A percentile compares a stretch with the other conserved stretches of the same genome.
These are phyloP conservation scores for Gavia stellata DNA, from an alignment of 2,113 vertebrate species.

Conservation along the genomic window DNA sequence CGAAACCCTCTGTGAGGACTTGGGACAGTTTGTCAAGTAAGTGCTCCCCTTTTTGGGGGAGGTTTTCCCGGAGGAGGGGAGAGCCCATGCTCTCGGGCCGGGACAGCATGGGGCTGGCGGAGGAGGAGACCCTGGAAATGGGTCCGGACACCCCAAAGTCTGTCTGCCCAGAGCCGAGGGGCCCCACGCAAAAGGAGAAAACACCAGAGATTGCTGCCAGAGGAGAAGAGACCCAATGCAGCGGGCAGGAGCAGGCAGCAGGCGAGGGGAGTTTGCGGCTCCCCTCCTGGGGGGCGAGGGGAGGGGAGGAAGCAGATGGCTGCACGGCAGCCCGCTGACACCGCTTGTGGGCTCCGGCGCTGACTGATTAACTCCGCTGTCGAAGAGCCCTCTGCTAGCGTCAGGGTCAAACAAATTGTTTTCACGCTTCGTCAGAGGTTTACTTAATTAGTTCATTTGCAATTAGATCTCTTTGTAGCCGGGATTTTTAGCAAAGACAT, in stretches of 20 bases:
- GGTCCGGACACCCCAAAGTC: neutral
- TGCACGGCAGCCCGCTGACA: conserved; percentile 69
- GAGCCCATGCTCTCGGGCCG: fast-evolving
- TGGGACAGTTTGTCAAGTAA: conserved; percentile 99
- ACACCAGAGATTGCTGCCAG: neutral
- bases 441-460: conserved; percentile 89
- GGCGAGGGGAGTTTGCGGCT: neutral
- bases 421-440: conserved; percentile 85
- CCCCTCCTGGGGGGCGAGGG: neutral
- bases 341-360: conserved; percentile 71
- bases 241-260: neutral
- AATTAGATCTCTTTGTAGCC: conserved; percentile 86
- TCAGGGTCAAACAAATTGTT: conserved; percentile 88
- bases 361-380: conserved; percentile 83
- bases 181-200: fast-evolving
- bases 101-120: fast-evolving
- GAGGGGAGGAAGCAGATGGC: conserved; percentile 68
- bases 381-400: conserved; percentile 73
- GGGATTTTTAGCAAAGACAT: conserved; percentile 84
- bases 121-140: no score
- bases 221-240: neutral
- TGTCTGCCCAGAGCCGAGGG: neutral
- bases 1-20: conserved; percentile 97
- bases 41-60: conserved; percentile 2
- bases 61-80: neutral